A percentile compares a stretch with the other conserved stretches of the same genome.
Conservation (phyloP, 2,888 invertebrate species). For the Heteropelma amictum region DNA sequence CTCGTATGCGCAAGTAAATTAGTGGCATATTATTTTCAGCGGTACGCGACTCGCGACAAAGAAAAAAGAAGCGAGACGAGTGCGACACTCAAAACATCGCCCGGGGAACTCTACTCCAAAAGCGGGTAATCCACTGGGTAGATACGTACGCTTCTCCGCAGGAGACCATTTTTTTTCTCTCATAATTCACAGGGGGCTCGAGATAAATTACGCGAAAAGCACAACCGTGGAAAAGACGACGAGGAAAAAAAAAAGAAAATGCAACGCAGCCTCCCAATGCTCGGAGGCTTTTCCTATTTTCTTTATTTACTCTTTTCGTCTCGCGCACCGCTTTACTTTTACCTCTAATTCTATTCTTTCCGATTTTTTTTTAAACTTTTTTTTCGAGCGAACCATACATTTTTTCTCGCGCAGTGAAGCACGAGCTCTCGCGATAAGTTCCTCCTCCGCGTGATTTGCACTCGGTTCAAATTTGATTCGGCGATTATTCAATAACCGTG, state of each 20-base stretch:
- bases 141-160: conserved; percentile 20
- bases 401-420: not conserved
- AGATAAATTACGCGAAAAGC: conserved; percentile 43
- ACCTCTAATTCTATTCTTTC: conserved; percentile 34
- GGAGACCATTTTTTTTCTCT: conserved; percentile 17
- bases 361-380: conserved; percentile 5
- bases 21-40: not conserved
- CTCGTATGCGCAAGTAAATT: not conserved
- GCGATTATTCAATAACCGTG: not conserved
- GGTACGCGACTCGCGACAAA: conserved; percentile 1
- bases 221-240: conserved; percentile 33
- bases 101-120: not conserved
- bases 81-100: conserved; percentile 39
- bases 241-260: conserved; percentile 21
- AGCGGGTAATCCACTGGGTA: conserved; percentile 25
- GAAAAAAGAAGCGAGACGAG: conserved; percentile 15
- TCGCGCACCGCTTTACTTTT: conserved; percentile 7
- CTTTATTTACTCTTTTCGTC: not conserved
- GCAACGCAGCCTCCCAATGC: conserved; percentile 4
- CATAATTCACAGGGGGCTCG: conserved; percentile 40
- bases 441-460: not conserved
- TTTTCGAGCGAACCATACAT: not conserved
- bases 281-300: conserved; percentile 16
- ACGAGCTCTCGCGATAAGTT: conserved; percentile 18
- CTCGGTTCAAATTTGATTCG: conserved; percentile 16